These are phyloP conservation scores for Sycobia sp. DNA, from an alignment of 1,140 invertebrate species.

Conservation along the genomic window DNA sequence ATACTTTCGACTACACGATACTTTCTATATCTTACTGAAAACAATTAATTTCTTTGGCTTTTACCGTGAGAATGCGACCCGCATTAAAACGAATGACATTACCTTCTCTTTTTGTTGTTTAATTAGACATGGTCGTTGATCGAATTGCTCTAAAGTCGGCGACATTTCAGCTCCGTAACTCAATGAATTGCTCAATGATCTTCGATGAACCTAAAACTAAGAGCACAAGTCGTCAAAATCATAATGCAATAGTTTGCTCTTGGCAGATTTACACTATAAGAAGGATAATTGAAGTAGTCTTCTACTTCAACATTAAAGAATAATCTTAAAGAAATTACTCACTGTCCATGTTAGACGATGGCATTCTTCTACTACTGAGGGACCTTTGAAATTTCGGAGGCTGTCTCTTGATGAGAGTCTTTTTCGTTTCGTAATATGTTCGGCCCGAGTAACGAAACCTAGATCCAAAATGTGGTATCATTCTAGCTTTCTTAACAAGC, in stretches of 20 bases:
- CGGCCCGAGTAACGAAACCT: slow-evolving; percentile 94
- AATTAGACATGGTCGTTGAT: slow-evolving; percentile 67
- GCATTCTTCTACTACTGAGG: slow-evolving; percentile 80
- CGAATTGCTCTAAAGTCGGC: slow-evolving; percentile 68
- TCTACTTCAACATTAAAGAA: too few species aligned
- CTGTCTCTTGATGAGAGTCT: slow-evolving; percentile 81
- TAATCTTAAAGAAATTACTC: slow-evolving; percentile 48
- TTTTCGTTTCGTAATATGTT: slow-evolving; percentile 94
- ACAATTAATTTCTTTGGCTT: background rate
- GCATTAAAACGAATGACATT: slow-evolving; percentile 8
- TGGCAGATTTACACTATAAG: too few species aligned
- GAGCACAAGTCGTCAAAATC: slow-evolving; percentile 35
- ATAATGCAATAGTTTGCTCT: slow-evolving; percentile 31
- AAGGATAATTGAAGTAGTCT: too few species aligned
- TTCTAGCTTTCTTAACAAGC: slow-evolving; percentile 74
- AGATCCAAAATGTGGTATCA: slow-evolving; percentile 89
- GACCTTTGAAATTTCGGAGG: slow-evolving; percentile 88
- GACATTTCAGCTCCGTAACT: slow-evolving; percentile 78
- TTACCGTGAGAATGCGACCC: too few species aligned
- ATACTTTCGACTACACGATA: background rate
- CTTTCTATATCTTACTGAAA: slow-evolving; percentile 8
- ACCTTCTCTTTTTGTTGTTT: slow-evolving; percentile 78
- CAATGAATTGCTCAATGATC: slow-evolving; percentile 66
- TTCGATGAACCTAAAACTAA: slow-evolving; percentile 59
- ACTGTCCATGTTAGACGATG: slow-evolving; percentile 89